Conservation (phyloP, 2,113 vertebrate species). For the Pseudonaja textilis region DNA sequence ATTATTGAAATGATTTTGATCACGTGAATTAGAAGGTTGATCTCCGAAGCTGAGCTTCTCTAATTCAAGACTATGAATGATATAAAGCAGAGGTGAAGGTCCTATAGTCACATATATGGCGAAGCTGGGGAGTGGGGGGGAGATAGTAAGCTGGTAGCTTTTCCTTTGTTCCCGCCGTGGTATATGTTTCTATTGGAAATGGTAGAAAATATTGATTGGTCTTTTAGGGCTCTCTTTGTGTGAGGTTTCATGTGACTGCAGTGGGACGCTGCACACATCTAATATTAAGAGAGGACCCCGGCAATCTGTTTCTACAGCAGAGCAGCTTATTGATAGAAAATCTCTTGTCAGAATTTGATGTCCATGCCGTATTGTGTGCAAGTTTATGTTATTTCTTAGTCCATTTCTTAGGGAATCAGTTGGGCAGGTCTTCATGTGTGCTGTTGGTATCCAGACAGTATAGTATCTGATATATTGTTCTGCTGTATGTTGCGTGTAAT, state of each 20-base stretch:
- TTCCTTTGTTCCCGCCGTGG: neutral
- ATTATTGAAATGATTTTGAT: conserved; percentile 4
- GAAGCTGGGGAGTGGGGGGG: neutral
- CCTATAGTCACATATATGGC: neutral
- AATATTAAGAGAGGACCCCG: neutral
- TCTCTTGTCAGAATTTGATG: neutral
- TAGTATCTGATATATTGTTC: neutral
- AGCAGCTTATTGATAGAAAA: neutral
- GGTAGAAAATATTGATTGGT: neutral
- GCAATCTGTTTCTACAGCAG: neutral
- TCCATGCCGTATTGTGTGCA: neutral
- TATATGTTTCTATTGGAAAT: neutral
- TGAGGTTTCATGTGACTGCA: neutral
- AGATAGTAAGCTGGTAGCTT: neutral
- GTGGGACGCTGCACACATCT: neutral
- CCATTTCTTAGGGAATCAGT: neutral
- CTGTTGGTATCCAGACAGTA: neutral
- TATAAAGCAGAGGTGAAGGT: neutral
- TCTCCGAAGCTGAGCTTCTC: neutral
- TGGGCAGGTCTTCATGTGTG: neutral
- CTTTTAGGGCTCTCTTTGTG: neutral
- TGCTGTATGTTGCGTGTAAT: neutral
- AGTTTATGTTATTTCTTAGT: neutral
- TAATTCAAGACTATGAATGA: neutral
- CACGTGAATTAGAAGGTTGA: neutral